A percentile compares a stretch with the other conserved stretches of the same genome.
These are phyloP conservation scores for Triops longicaudatus DNA, from an alignment of 1,140 invertebrate genomes.

Conservation along the genomic window DNA sequence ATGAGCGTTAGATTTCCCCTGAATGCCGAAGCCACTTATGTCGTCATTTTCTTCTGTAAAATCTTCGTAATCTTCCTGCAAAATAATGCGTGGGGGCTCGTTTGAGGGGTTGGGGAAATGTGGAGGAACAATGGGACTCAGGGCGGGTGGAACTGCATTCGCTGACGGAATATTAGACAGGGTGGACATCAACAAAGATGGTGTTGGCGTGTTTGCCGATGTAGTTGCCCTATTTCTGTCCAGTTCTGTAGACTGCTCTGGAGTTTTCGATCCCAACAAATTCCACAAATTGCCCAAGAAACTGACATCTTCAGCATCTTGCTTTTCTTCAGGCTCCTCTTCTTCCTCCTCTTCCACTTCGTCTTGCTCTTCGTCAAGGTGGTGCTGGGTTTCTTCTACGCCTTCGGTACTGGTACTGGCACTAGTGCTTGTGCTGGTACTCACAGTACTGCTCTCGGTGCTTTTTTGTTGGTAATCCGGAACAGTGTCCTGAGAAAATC, in stretches of 20 bases:
- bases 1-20: neutral
- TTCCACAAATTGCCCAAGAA: neutral
- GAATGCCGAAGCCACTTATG: neutral
- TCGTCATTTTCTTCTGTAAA: neutral
- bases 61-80: neutral
- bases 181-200: neutral
- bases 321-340: neutral
- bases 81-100: neutral
- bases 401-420: neutral
- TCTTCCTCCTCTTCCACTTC: neutral
- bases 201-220: neutral
- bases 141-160: neutral
- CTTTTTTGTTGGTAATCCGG: neutral
- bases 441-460: neutral
- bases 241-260: neutral
- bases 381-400: neutral
- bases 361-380: neutral
- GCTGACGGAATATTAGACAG: neutral
- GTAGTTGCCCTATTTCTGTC: neutral
- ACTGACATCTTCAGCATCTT: neutral
- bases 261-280: neutral
- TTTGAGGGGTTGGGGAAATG: neutral
- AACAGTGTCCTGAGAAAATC: neutral
- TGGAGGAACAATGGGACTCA: neutral
- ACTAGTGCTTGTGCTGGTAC: neutral